These are phyloP conservation scores for Poeciliopsis retropinna DNA, from an alignment of 2,113 vertebrate genomes.

Conservation along the genomic window DNA sequence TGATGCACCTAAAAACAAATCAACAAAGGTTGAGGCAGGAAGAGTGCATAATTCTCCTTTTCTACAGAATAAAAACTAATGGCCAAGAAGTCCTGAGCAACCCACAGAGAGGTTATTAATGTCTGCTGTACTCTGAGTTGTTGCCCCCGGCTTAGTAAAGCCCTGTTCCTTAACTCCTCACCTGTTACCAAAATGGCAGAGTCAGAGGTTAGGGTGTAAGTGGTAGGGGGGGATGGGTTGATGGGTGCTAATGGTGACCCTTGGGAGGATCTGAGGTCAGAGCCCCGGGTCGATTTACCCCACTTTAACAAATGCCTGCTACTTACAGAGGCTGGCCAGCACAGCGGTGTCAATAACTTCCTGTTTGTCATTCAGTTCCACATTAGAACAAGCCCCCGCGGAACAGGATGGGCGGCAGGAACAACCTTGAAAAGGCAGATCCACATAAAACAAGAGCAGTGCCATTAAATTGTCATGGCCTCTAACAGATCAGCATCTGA, in stretches of 20 bases:
- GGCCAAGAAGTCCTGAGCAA: constrained; percentile 11
- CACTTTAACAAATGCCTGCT: constrained; percentile 3
- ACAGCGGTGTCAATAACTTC: constrained; percentile 9
- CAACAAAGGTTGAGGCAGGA: neutral
- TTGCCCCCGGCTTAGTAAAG: too few relatives aligned
- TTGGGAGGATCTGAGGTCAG: neutral
- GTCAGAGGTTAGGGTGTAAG: too few relatives aligned
- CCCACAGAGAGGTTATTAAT: constrained; percentile 62
- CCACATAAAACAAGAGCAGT: constrained; percentile 38
- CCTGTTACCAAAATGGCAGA: too few relatives aligned
- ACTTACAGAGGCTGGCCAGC: constrained; percentile 17
- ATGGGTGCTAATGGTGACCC: neutral
- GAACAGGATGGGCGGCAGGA: constrained; percentile 18
- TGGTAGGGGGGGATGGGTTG: neutral
- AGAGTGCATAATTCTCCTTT: constrained; percentile 37
- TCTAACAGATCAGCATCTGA: constrained; percentile 50
- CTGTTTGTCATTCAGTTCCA: constrained; percentile 39
- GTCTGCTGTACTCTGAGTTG: constrained; percentile 1
- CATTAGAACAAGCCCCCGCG: constrained; percentile 20
- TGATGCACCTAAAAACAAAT: too few relatives aligned
- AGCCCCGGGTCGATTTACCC: neutral
- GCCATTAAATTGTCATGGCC: constrained; percentile 53
- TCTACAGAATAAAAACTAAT: constrained; percentile 32
- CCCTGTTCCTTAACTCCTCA: too few relatives aligned
- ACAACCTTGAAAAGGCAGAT: constrained; percentile 20